Conservation (phyloP, 2,797 vertebrate species). For the Halcyon leucocephala region DNA sequence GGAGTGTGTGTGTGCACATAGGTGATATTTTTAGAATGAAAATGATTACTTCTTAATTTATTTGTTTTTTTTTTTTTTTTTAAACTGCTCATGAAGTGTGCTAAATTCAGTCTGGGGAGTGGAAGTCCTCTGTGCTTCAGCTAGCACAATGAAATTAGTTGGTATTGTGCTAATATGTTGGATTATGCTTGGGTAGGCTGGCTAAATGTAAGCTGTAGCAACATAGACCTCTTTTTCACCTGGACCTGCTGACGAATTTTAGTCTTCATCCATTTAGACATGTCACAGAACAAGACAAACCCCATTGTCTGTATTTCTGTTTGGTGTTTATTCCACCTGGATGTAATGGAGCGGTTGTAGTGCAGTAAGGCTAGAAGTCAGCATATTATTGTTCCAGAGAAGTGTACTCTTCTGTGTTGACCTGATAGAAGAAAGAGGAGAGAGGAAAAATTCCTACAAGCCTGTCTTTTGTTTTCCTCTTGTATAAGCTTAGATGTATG, state of each 20-base stretch:
- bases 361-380: fast-evolving
- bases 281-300: not conserved
- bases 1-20: not conserved
- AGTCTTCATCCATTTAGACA: not conserved
- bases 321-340: not conserved
- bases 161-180: not conserved
- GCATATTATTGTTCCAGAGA: not conserved
- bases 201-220: not conserved
- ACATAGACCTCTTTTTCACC: not conserved
- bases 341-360: not conserved
- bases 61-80: not conserved
- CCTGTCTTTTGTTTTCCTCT: not conserved
- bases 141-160: not conserved
- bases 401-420: not conserved
- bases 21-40: not conserved
- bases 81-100: not conserved
- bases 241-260: not conserved
- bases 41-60: not conserved
- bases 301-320: not conserved
- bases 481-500: not conserved
- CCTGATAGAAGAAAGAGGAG: not conserved
- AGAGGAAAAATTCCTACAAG: not conserved
- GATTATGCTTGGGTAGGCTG: not conserved
- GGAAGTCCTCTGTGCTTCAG: not conserved
- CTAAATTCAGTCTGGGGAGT: not conserved